Percentiles rank a stretch among this genome's conserved stretches.
phyloP scores from a whole-genome alignment of 1,140 invertebrate species.

The Halyomorpha halys region DNA sequence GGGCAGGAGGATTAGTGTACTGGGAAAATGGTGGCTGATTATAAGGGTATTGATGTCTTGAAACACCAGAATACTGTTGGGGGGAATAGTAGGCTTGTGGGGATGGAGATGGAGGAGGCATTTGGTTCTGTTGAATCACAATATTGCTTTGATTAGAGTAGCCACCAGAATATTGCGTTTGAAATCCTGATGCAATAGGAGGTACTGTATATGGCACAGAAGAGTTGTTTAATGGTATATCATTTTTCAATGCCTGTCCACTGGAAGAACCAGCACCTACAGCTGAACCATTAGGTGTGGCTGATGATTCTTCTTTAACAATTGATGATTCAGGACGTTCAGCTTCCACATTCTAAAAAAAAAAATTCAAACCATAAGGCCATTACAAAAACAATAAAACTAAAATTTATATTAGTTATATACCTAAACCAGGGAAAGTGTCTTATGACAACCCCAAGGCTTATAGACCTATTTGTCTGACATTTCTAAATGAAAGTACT shows the following conservation, averaged over 20 bases:
- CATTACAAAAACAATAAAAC: neutral
- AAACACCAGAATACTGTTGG: constrained; percentile 34
- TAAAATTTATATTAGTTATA: no score
- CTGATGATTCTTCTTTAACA: neutral
- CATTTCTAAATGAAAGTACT: no score
- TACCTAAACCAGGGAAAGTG: no score
- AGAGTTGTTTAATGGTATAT: constrained; percentile 27
- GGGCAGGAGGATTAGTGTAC: constrained; percentile 34
- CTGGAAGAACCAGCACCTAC: constrained; percentile 22
- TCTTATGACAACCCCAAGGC: no score
- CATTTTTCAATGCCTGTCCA: constrained; percentile 24
- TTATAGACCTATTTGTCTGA: no score
- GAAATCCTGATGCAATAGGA: constrained; percentile 6
- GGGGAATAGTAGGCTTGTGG: constrained; percentile 31
- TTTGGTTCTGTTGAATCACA: constrained; percentile 16
- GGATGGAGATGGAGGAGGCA: constrained; percentile 32
- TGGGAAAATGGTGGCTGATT: constrained; percentile 38
- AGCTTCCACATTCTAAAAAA: neutral
- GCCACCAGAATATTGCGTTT: constrained; percentile 3
- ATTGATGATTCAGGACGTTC: neutral
- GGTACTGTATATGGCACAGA: constrained; percentile 30
- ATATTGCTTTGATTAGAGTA: neutral
- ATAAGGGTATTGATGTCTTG: constrained; percentile 43
- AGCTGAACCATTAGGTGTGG: neutral
- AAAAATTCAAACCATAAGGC: neutral